phyloP scores from a whole-genome alignment of 2,888 invertebrate species.

The Phanerotoma sp. region DNA sequence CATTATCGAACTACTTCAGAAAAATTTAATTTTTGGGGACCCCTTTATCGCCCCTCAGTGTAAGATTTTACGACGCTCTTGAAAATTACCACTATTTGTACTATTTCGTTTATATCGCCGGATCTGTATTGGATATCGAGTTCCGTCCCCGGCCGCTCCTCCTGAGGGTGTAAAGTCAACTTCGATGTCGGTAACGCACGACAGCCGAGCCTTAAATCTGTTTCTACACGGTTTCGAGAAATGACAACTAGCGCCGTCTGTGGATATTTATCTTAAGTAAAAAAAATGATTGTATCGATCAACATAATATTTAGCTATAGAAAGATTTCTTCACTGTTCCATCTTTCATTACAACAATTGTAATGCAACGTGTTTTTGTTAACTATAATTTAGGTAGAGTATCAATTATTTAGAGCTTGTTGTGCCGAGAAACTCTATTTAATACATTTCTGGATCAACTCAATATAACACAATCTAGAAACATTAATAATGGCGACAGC shows the following conservation, averaged over 20 bases:
- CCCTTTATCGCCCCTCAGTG: too few species aligned
- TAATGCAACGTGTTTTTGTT: not conserved
- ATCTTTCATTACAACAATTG: not conserved
- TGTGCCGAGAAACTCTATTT: not conserved
- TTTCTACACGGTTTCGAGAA: not conserved
- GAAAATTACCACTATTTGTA: too few species aligned
- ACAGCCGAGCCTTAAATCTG: too few species aligned
- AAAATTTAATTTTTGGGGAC: too few species aligned
- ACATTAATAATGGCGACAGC: not conserved
- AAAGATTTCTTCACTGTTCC: not conserved
- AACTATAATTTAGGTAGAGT: not conserved
- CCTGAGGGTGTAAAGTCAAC: too few species aligned
- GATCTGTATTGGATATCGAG: too few species aligned
- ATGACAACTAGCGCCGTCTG: not conserved
- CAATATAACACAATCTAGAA: not conserved
- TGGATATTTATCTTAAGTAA: not conserved
- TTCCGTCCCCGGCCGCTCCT: too few species aligned
- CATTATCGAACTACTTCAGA: too few species aligned
- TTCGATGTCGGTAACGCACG: too few species aligned
- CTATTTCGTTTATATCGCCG: too few species aligned
- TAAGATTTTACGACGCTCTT: too few species aligned
- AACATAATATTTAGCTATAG: not conserved
- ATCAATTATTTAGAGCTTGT: not conserved
- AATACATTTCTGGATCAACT: not conserved
- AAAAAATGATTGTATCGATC: not conserved